Base-by-base conservation (phyloP, 2,113 vertebrate genomes). In the Gymnogyps californianus region DNA sequence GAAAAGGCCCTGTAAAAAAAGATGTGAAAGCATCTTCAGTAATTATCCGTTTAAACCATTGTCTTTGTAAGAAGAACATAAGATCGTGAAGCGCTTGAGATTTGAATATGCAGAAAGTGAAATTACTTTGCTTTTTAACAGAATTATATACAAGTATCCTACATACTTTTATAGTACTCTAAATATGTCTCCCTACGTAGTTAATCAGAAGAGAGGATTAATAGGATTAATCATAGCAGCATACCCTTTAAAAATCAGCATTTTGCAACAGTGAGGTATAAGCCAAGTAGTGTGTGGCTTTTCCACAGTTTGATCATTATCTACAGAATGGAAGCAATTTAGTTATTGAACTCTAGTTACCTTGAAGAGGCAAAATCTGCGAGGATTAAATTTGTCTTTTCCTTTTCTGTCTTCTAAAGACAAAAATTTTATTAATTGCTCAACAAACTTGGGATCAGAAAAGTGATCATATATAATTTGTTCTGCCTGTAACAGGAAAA, bases 341-440 rank as follows among this genome's bases (percentile, higher is more conserved):
- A 79, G 29, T 77, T 83, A 49, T 1, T 95, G 40, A 92, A 95
- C 58, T 94, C 26, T 5, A 84, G 49, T 98, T 98, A 99, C 99
- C 99, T 99, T 99, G 97, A 99, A 99, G 96, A 99, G 99, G 95
- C 99, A 99, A 98, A 99, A 99, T 90, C 99, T 98, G 86, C 99
- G 99, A 80, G 99, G 99, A 97, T 99, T 99, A 96, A 99, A 99
- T 97, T 99, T 99, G 98, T 99, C 99, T 96, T 99, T 99, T 94
- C 99, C 99, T 96, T 99, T 99, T 90, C 99, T 98, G 95, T 99
- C 99, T 98, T 99, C 99, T 92, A 99, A 98, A 90, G 99, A 99
- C 85, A 99, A 98, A 98, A 99, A 99, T 95, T 99, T 99, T 54
- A 99, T 98, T 95, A 99, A 98, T 98, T 99, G 99, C 88, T 98